A percentile compares a stretch with the other conserved stretches of the same genome.
Evolutionary conservation across 2,113 vertebrate genomes (phyloP).

Genomic region (Glareola pratincola): DNA sequence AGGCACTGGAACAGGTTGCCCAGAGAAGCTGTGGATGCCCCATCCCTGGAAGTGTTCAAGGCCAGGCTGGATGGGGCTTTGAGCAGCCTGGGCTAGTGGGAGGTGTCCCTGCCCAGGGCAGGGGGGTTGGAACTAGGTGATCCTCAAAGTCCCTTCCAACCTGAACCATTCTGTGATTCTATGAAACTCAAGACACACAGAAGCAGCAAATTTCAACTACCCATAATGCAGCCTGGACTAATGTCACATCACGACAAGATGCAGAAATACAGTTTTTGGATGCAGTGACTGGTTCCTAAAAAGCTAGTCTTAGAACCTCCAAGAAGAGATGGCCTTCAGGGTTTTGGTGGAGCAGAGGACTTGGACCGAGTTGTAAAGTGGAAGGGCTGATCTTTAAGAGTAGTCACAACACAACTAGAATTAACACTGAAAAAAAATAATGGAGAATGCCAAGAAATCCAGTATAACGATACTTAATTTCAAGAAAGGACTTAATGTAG

Average conservation of each 20-base stretch:
- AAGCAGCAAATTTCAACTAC: background rate
- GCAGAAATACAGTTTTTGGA: background rate
- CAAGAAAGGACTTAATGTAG: background rate
- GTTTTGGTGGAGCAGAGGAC: background rate
- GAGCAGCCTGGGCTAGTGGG: too few relatives aligned
- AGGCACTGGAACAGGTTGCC: too few relatives aligned
- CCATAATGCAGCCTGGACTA: background rate
- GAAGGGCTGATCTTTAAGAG: background rate
- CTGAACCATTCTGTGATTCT: too few relatives aligned
- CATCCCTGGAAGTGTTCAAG: too few relatives aligned
- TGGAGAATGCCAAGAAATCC: background rate
- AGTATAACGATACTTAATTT: background rate
- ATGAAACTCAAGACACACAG: background rate
- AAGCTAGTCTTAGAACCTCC: background rate
- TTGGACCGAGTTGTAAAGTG: background rate
- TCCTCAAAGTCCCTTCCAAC: too few relatives aligned
- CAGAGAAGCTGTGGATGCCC: too few relatives aligned
- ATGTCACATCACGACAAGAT: background rate
- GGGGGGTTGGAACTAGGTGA: too few relatives aligned
- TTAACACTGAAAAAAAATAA: background rate
- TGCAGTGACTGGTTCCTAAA: background rate
- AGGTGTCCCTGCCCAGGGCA: too few relatives aligned
- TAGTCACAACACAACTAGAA: background rate
- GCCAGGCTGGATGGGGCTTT: too few relatives aligned
- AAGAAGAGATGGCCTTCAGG: background rate